Evolutionary conservation across 1,140 invertebrate species (phyloP).

Genomic region (Pygmarrhopalites habei): DNA sequence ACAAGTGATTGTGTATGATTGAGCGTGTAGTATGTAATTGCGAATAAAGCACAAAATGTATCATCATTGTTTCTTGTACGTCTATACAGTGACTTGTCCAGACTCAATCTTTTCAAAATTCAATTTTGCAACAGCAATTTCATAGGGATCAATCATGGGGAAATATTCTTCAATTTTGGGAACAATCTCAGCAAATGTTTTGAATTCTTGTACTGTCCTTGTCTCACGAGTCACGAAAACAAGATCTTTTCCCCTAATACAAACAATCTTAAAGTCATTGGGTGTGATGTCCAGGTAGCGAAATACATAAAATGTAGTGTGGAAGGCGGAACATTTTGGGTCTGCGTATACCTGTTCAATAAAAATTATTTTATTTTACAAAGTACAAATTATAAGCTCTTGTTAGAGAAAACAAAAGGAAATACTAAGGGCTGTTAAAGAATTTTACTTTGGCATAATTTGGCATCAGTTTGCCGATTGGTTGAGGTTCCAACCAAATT

Average conservation of each 20-base stretch:
- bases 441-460: too few species aligned
- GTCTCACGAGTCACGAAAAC: slow-evolving; percentile 25
- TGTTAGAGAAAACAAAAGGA: too few species aligned
- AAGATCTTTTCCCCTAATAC: slow-evolving; percentile 25
- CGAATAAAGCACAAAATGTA: too few species aligned
- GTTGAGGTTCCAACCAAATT: slow-evolving; percentile 2
- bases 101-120: slow-evolving; percentile 7
- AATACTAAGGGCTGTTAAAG: too few species aligned
- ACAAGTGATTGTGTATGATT: background rate
- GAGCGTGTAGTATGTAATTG: background rate
- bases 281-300: slow-evolving; percentile 23
- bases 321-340: slow-evolving; percentile 2
- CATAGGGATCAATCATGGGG: slow-evolving; percentile 17
- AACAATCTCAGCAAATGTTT: slow-evolving; percentile 4
- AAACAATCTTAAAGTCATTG: slow-evolving; percentile 26
- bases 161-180: slow-evolving; percentile 26
- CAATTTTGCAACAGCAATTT: slow-evolving; percentile 10
- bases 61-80: background rate
- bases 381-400: too few species aligned
- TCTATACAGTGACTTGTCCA: background rate
- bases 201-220: slow-evolving; percentile 2
- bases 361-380: too few species aligned
- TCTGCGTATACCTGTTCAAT: background rate
- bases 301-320: slow-evolving; percentile 22
- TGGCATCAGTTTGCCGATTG: background rate